Conservation (phyloP, 2,797 vertebrate genomes). For the Dendrocincla tyrannina region DNA sequence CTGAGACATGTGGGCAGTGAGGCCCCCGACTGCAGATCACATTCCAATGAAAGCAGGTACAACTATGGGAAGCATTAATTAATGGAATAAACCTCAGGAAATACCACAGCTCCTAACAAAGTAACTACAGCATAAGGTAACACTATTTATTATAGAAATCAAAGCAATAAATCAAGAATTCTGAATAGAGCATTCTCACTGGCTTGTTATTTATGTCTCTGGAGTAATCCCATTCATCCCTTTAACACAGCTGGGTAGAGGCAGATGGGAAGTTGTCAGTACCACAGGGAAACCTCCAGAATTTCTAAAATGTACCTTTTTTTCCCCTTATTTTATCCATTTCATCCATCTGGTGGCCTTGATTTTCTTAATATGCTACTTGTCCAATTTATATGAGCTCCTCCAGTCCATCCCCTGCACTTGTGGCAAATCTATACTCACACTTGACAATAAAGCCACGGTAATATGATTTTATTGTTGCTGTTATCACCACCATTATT, state of each 20-base stretch:
- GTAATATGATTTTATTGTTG: neutral
- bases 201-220: neutral
- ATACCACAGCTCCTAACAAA: neutral
- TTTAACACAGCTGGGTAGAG: neutral
- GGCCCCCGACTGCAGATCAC: neutral
- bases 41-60: neutral
- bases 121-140: neutral
- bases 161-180: neutral
- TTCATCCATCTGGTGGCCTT: neutral
- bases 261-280: neutral
- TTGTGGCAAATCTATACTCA: neutral
- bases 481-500: neutral
- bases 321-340: neutral
- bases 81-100: neutral
- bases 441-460: neutral
- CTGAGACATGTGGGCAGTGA: neutral
- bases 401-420: neutral
- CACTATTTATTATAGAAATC: neutral
- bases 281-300: neutral
- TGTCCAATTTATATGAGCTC: neutral
- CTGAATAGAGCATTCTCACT: neutral
- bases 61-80: accelerated
- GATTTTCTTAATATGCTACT: neutral
- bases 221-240: neutral
- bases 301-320: neutral